Percentiles rank a stretch among this genome's conserved stretches.
Evolutionary conservation across 2,113 vertebrate species (phyloP).

Genomic region (Sphaerodactylus townsendi): DNA sequence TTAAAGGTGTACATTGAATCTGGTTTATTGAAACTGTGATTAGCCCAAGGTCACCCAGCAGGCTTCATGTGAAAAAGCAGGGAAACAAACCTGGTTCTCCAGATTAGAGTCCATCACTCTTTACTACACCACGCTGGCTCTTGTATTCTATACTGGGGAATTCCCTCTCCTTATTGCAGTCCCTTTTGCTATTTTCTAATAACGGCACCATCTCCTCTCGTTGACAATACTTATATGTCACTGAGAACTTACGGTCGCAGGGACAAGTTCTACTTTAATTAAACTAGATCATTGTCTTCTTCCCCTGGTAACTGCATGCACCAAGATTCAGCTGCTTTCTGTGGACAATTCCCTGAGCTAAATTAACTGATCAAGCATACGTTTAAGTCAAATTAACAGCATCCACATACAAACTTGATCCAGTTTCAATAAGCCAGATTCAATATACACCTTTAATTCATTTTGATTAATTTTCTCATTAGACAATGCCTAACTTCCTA

Average conservation of each 20-base stretch:
- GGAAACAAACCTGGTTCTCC: too few relatives aligned
- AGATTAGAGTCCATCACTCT: too few relatives aligned
- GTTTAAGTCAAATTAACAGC: conserved; percentile 27
- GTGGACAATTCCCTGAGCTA: conserved; percentile 1
- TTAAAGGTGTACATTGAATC: too few relatives aligned
- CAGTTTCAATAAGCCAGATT: conserved; percentile 36
- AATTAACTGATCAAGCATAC: conserved; percentile 28
- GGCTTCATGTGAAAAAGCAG: too few relatives aligned
- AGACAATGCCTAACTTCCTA: conserved; percentile 11
- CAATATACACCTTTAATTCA: conserved; percentile 13
- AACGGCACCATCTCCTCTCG: neutral
- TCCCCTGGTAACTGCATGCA: neutral
- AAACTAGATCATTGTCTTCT: conserved; percentile 12
- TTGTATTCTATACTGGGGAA: too few relatives aligned
- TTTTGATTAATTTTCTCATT: conserved; percentile 38
- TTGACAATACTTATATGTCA: conserved; percentile 15
- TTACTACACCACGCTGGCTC: too few relatives aligned
- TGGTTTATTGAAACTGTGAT: too few relatives aligned
- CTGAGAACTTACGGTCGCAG: conserved; percentile 4
- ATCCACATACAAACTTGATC: conserved; percentile 18
- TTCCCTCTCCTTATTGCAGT: too few relatives aligned
- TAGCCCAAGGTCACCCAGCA: too few relatives aligned
- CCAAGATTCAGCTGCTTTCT: neutral
- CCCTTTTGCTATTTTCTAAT: too few relatives aligned
- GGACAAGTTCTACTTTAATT: conserved; percentile 10